Evolutionary conservation across 2,888 invertebrate species (phyloP), one percentile per base, ranked within the genome.

Genomic region (Epinotia demarniana): DNA sequence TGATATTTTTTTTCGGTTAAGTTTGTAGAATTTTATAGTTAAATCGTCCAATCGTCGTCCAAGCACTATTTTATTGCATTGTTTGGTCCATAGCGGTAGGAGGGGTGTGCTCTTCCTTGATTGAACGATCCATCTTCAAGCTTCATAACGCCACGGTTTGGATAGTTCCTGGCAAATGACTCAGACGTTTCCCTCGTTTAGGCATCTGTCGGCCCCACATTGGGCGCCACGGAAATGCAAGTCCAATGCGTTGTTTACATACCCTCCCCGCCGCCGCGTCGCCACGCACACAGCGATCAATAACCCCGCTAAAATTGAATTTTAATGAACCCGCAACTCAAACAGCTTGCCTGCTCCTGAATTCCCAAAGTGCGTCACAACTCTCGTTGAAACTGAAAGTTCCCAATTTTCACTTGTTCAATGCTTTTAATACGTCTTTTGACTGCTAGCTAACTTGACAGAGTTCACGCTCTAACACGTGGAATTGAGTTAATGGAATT

Each of bases 251-350:
- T 84, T 86, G 84, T 85, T 84, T 84, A 84, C 81, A 78, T 80
- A 80, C 63, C 61, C 61, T 19, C 60, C 64, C 33, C 77, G 84
- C 72, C 78, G 83, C 77, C 81, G 70, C 78, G 80, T 53, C 78
- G 74, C 72, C 81, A 79, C 78, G 78, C 68, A 23, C 43, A 61
- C 33, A 73, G 77, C 85, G 87, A 88, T 91, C 90, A 82, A 90
- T 90, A 87, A 78, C 82, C 83, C 79, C 79, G 81, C 80, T 81
- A 78, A 87, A 89, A 89, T 90, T 85, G 87, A 89, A 90, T 90
- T 90, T 89, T 88, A 89, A 90, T 88, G 86, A 90, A 83, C 79
- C 39, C 84, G 81, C 79, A 86, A 86, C 86, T 86, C 84, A 87
- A 87, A 86, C 84, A 88, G 83, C 83, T 78, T 76, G 80, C 79